These are phyloP conservation scores for Achatina immaculata DNA, from an alignment of 1,140 invertebrate genomes.

Conservation along the genomic window DNA sequence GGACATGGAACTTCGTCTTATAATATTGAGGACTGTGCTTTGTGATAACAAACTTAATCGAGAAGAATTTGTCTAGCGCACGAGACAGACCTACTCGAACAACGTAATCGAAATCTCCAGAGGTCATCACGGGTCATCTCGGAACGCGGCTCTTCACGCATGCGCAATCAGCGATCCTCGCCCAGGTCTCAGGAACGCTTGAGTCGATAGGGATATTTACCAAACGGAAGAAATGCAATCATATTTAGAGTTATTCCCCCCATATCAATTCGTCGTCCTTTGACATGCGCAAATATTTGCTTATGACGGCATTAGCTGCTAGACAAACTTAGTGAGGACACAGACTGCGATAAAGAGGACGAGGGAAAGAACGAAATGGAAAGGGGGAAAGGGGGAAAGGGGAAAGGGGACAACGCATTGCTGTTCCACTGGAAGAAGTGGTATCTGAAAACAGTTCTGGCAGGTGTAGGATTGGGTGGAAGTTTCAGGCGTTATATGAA, in stretches of 20 bases:
- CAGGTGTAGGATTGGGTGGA: not conserved
- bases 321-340: not conserved
- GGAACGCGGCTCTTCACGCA: not conserved
- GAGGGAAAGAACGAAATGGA: not conserved
- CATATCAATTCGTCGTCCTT: not conserved
- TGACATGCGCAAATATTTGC: constrained; percentile 24
- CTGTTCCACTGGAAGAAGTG: not conserved
- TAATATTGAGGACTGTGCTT: not conserved
- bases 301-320: not conserved
- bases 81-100: not conserved
- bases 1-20: not conserved
- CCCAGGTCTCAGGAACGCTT: not conserved
- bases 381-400: not conserved
- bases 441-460: not conserved
- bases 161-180: not conserved
- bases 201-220: constrained; percentile 18
- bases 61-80: not conserved
- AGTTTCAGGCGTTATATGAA: no score
- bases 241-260: constrained; percentile 19
- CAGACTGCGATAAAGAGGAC: not conserved
- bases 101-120: not conserved
- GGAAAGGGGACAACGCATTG: not conserved
- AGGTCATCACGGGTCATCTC: not conserved
- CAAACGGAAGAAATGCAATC: constrained; percentile 19
- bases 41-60: not conserved